phyloP scores from a whole-genome alignment of 2,888 invertebrate genomes.

The Thymelicus acteon region DNA sequence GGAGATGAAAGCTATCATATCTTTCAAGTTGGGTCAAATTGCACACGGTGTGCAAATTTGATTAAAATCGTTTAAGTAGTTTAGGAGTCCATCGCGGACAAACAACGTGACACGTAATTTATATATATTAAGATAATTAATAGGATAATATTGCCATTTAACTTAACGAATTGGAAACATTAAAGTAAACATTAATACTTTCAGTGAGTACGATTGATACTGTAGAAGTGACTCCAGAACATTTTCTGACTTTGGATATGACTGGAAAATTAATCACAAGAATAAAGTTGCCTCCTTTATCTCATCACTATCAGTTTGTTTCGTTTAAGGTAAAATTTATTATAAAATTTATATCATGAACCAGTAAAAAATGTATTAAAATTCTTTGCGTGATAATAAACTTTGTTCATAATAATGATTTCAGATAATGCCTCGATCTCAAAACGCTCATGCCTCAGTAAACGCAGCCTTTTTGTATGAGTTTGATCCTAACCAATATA shows the following conservation, averaged over 20 bases:
- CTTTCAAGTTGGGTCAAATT: no score
- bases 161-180: not conserved
- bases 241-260: constrained; percentile 64
- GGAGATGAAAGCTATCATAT: no score
- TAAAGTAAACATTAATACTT: not conserved
- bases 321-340: constrained; percentile 57
- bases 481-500: constrained; percentile 61
- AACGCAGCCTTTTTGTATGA: constrained; percentile 89
- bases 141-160: no score
- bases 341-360: no score
- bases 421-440: constrained; percentile 89
- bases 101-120: no score
- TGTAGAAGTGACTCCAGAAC: constrained; percentile 58
- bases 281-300: constrained; percentile 63
- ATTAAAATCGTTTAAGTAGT: no score
- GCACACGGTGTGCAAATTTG: no score
- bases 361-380: not conserved
- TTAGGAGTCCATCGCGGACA: no score
- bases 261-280: constrained; percentile 58
- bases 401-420: not conserved
- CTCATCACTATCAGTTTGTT: constrained; percentile 54
- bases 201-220: constrained; percentile 28
- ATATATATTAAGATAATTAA: no score
- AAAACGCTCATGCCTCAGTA: constrained; percentile 90
- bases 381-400: not conserved